Conservation (phyloP, 2,888 invertebrate genomes). For the Sclerodermus sp. region DNA sequence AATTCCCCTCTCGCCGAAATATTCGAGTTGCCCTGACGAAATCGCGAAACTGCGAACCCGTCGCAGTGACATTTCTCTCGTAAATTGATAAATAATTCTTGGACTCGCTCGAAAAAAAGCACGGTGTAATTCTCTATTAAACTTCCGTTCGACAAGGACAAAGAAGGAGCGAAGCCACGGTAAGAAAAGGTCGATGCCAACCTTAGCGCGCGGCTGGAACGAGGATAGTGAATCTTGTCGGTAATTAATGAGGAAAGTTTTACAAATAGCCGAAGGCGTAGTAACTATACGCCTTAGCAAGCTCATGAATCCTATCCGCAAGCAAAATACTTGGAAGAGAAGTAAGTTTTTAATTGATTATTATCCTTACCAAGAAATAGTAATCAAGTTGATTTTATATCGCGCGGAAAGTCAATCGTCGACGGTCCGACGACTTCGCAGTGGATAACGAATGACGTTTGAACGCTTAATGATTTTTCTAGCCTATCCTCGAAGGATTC, state of each 20-base stretch:
- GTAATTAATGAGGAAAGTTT: slow-evolving; percentile 54
- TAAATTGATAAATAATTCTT: slow-evolving; percentile 40
- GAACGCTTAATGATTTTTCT: too few species aligned
- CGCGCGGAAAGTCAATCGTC: too few species aligned
- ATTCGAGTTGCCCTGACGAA: too few species aligned
- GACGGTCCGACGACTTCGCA: too few species aligned
- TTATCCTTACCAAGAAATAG: slow-evolving; percentile 21
- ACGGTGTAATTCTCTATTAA: slow-evolving; percentile 46
- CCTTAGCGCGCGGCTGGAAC: slow-evolving; percentile 21
- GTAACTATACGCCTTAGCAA: slow-evolving; percentile 38
- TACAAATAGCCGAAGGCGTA: slow-evolving; percentile 47
- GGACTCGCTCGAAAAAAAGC: slow-evolving; percentile 17
- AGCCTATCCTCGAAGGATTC: too few species aligned
- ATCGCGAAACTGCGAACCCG: slow-evolving; percentile 16
- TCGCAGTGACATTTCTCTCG: slow-evolving; percentile 20
- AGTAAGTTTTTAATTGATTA: slow-evolving; percentile 40
- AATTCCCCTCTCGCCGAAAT: too few species aligned
- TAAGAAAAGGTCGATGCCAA: slow-evolving; percentile 20
- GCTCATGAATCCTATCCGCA: slow-evolving; percentile 36
- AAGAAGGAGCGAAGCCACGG: slow-evolving; percentile 31
- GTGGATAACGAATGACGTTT: too few species aligned
- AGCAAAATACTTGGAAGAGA: slow-evolving; percentile 30
- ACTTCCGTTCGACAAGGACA: slow-evolving; percentile 41
- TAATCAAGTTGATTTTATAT: too few species aligned
- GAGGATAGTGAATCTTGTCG: slow-evolving; percentile 47